Evolutionary conservation across 2,888 invertebrate genomes (phyloP), one percentile per base, ranked within the genome.

Genomic region (Melanophora roralis): DNA sequence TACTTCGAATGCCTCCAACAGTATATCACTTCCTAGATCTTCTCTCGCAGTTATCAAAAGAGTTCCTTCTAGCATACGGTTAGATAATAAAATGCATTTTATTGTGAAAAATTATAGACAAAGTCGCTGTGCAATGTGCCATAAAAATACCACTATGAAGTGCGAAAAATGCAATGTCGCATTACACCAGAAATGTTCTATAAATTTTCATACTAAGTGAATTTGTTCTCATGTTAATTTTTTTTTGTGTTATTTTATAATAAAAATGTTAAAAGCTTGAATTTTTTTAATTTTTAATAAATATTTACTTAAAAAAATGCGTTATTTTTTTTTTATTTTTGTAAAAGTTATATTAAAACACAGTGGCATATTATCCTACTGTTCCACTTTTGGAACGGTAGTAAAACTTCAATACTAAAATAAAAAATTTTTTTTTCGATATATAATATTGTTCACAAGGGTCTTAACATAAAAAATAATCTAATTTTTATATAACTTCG

Each of bases 111-210:
- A 40, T 59, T 1, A 59, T 40, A 59, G 19, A 6, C 59, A 40
- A 40, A 59, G 59, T 9, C 59, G 59, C 7, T 59, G 59, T 40
- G 40, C 21, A 40, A 38, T 57, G 38, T n/a, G n/a, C n/a, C n/a
- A n/a, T n/a, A n/a, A n/a, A n/a, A n/a, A n/a, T n/a, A n/a, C n/a
- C n/a, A n/a, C n/a, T n/a, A n/a, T n/a, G n/a, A n/a, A n/a, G n/a
- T n/a, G n/a, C n/a, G n/a, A n/a, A n/a, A n/a, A n/a, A 40, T 59
- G 59, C 59, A 59, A 40, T 59, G 38, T 59, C 11, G 40, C 40
- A 9, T 60, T 60, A 27, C 60, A 60, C 32, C 43, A 60, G 16
- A 60, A 60, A 43, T 60, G 43, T 27, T 60, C 43, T 43, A 14
- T 27, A 27, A 60, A 6, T 60, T 60, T 60, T 12, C 60, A 60